These are phyloP conservation scores for Notechis scutatus DNA, from an alignment of 2,113 vertebrate species.

Conservation along the genomic window DNA sequence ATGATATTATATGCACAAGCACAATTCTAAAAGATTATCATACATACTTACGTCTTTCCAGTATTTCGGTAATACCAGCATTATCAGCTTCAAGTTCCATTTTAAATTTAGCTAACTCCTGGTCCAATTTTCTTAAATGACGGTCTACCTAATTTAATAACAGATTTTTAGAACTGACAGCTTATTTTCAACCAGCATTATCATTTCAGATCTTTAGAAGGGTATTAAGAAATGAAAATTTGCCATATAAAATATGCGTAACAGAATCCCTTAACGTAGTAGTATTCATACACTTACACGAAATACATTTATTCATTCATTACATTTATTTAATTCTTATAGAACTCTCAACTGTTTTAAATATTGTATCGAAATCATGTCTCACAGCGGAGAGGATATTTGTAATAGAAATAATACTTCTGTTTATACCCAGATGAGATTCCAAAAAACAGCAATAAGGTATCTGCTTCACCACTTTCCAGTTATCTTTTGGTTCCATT, in stretches of 20 bases:
- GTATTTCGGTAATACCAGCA: conserved; percentile 96
- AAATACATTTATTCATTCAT: neutral
- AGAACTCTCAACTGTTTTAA: neutral
- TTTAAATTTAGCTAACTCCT: conserved; percentile 98
- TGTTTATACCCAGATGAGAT: neutral
- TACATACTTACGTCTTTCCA: conserved; percentile 90
- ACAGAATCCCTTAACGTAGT: neutral
- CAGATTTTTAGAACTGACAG: conserved; percentile 44
- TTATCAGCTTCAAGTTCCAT: conserved; percentile 99
- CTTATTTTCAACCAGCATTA: neutral
- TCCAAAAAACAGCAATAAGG: neutral
- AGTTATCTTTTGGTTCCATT: neutral
- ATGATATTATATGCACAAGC: neutral
- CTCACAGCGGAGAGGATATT: neutral
- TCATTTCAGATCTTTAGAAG: neutral
- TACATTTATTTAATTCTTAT: neutral
- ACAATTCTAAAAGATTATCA: conserved; percentile 4
- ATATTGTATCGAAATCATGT: neutral
- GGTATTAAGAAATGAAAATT: neutral
- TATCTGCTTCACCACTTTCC: neutral
- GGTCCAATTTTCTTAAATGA: conserved; percentile 95
- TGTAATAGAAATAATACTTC: neutral
- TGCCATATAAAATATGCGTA: neutral
- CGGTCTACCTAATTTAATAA: conserved; percentile 88
- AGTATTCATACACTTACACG: neutral